These are phyloP conservation scores for Micoletzkya japonica DNA, from an alignment of 2,888 invertebrate species.

Conservation along the genomic window DNA sequence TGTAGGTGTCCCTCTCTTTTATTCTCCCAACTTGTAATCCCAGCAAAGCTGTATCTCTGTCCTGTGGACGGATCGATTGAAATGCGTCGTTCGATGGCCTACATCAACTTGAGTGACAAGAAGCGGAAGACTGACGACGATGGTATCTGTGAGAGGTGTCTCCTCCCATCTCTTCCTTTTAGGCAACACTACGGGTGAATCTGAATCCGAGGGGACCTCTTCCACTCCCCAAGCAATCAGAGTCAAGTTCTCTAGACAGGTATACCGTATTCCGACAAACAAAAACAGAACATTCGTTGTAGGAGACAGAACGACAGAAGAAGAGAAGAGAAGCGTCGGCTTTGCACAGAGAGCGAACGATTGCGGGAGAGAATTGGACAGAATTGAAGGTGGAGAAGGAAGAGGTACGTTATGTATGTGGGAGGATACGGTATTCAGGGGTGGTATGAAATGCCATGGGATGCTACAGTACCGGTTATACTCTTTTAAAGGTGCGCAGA, in stretches of 20 bases:
- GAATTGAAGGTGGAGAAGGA: not conserved
- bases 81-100: slow-evolving; percentile 9
- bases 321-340: slow-evolving; percentile 26
- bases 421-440: not conserved
- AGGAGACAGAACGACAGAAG: slow-evolving; percentile 30
- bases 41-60: slow-evolving; percentile 23
- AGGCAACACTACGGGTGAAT: slow-evolving; percentile 28
- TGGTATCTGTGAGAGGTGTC: not conserved
- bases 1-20: slow-evolving; percentile 1
- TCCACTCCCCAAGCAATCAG: slow-evolving; percentile 11
- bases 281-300: not conserved
- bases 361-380: slow-evolving; percentile 25
- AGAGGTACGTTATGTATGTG: slow-evolving; percentile 9
- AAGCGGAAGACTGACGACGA: slow-evolving; percentile 21
- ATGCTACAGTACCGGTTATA: too few species aligned
- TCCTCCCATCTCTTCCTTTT: not conserved
- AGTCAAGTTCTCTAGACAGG: slow-evolving; percentile 29
- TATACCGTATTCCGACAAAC: not conserved
- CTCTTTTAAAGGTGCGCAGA: too few species aligned
- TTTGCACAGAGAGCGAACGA: slow-evolving; percentile 24
- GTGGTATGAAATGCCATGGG: not conserved
- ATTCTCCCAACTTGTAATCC: not conserved
- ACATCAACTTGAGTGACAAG: slow-evolving; percentile 20
- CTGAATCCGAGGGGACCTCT: slow-evolving; percentile 20
- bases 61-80: slow-evolving; percentile 28